phyloP scores from a whole-genome alignment of 2,797 vertebrate genomes.

The Miichthys miiuy region DNA sequence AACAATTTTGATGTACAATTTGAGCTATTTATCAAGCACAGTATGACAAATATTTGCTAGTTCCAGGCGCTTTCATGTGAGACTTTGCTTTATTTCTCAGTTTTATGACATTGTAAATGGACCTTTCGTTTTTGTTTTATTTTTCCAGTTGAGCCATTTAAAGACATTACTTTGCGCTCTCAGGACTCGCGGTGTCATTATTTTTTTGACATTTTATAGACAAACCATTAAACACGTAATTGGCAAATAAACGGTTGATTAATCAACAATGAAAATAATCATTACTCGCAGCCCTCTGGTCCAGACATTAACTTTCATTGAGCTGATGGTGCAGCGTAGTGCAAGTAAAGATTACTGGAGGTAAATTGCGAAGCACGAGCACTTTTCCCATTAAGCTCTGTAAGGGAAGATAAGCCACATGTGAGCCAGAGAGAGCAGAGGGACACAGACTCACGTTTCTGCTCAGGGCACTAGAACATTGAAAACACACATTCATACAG shows the following conservation, averaged over 20 bases:
- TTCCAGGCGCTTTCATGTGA: neutral
- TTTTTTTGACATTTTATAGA: neutral
- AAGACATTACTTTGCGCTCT: neutral
- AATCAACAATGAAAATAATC: slow-evolving; percentile 21
- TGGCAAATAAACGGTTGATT: neutral
- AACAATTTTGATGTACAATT: slow-evolving; percentile 1
- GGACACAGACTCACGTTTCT: slow-evolving; percentile 40
- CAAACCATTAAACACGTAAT: neutral
- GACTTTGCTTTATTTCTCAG: neutral
- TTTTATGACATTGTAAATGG: neutral
- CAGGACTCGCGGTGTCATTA: neutral
- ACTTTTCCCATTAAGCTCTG: slow-evolving; percentile 7
- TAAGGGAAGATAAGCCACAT: slow-evolving; percentile 35
- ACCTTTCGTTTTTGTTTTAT: neutral
- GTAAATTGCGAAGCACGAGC: slow-evolving; percentile 22
- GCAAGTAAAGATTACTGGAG: slow-evolving; percentile 23
- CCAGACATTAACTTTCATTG: neutral
- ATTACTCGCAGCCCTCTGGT: slow-evolving; percentile 15
- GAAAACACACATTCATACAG: slow-evolving; percentile 5
- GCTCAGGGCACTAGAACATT: slow-evolving; percentile 33
- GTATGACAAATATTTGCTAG: neutral
- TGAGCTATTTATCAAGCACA: slow-evolving; percentile 2
- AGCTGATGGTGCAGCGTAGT: slow-evolving; percentile 30
- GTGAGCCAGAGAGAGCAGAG: slow-evolving; percentile 12
- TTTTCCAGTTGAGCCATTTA: neutral